Percentiles rank a stretch among this genome's conserved stretches.
Evolutionary conservation across 2,888 invertebrate species (phyloP).

Genomic region (Melolontha melolontha): DNA sequence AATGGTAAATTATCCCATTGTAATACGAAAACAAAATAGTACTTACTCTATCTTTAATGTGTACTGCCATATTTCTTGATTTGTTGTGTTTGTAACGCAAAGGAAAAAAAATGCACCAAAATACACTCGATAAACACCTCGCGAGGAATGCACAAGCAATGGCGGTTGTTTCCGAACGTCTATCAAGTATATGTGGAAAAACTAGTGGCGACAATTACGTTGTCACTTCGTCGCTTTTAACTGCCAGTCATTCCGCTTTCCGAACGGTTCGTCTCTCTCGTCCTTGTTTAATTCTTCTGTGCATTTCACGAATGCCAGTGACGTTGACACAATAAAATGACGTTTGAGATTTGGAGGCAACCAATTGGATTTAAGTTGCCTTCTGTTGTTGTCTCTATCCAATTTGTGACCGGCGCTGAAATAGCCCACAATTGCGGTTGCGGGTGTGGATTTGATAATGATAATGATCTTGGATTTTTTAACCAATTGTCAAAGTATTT

Average conservation of each 20-base stretch:
- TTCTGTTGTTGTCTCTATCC: too few relatives aligned
- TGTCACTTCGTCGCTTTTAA: slow-evolving; percentile 30
- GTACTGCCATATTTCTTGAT: slow-evolving; percentile 62
- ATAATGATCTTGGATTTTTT: too few relatives aligned
- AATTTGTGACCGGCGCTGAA: too few relatives aligned
- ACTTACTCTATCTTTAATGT: slow-evolving; percentile 67
- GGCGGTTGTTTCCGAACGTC: background rate
- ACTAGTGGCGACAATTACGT: slow-evolving; percentile 28
- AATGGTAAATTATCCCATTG: background rate
- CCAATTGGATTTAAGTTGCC: too few relatives aligned
- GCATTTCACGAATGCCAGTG: background rate
- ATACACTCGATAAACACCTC: background rate
- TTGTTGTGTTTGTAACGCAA: background rate
- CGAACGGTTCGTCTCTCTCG: too few relatives aligned
- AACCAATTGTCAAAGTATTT: too few relatives aligned
- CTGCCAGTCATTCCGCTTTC: background rate
- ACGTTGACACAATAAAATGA: slow-evolving; percentile 10
- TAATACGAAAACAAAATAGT: slow-evolving; percentile 2
- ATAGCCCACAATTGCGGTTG: too few relatives aligned
- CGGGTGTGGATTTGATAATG: too few relatives aligned
- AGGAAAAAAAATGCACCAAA: slow-evolving; percentile 8
- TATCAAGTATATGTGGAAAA: slow-evolving; percentile 4
- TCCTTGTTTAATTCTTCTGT: background rate
- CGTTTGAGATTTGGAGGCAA: too few relatives aligned
- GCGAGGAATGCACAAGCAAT: background rate